Base-by-base conservation (phyloP, 2,888 invertebrate genomes). In the Chaetoderma sp. region DNA sequence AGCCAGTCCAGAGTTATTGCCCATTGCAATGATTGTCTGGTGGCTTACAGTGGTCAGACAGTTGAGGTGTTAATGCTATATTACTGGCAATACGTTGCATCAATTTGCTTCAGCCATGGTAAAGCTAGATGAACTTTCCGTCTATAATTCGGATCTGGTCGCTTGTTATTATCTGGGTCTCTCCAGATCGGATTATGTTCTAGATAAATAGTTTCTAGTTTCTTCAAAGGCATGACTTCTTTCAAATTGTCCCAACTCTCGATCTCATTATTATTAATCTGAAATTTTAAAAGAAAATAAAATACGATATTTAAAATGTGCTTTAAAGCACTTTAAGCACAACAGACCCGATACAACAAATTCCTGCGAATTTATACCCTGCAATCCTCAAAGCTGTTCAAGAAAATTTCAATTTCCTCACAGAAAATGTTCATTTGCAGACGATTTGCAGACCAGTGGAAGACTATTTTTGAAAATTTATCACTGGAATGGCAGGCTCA, bases 231-330 rank as follows among this genome's bases (percentile, higher is more conserved):
- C 4, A 90, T 88, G 49, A 99, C 88, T 59, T 90, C 68, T 44
- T 96, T 93, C 1, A 99, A 83, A 23, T 93, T 93, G 21, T 89
- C 89, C 98, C 98, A 99, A 52, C 93, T 92, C 49, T 91, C 88
- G 49, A 99, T 90, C 76, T 91, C 89, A 87, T 98, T 98, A 87
- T 97, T 93, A 83, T 98, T 98, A 67, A 97, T 87, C 96, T 96
- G 88, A 63, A 88, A 88, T 60, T 58, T 33, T 60, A 13, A n/a
- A 52, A 18, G 32, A 21, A 60, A 33, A 33, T 45, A 6, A n/a
- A 50, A 33, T 4, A 39, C 2, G 42, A 25, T 36, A 32, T 27
- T 56, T 2, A 28, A 25, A 16, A 57, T 13, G 45, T 42, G 23
- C 32, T 3, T 8, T 45, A 4, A n/a, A 47, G 16, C 10, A 18